Percentiles rank a stretch among this genome's conserved stretches.
phyloP scores from a whole-genome alignment of 2,888 invertebrate genomes.

The Ennomos fuscantarius region DNA sequence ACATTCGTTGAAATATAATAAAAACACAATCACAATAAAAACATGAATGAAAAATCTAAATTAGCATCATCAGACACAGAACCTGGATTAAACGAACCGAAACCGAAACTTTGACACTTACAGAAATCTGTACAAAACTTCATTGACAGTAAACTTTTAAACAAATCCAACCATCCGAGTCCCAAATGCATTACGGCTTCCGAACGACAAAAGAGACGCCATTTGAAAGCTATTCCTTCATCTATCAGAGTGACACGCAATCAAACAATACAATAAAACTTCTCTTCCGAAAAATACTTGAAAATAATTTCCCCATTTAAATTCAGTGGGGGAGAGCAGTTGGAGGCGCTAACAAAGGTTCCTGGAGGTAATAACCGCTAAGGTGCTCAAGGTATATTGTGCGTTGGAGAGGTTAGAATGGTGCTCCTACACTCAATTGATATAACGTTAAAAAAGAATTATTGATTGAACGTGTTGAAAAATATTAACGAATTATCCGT shows the following conservation, averaged over 20 bases:
- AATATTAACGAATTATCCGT: too few relatives aligned
- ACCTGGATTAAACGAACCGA: constrained; percentile 5
- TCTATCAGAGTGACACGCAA: constrained; percentile 83
- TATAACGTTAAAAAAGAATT: too few relatives aligned
- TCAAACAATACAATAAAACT: constrained; percentile 85
- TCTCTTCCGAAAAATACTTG: constrained; percentile 82
- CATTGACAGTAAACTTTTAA: constrained; percentile 71
- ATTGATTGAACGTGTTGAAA: too few relatives aligned
- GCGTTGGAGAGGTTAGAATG: constrained; percentile 62
- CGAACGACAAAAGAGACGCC: constrained; percentile 69
- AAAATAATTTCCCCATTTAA: constrained; percentile 84
- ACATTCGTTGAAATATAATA: background rate
- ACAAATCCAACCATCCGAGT: constrained; percentile 75
- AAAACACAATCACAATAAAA: background rate
- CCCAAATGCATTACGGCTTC: constrained; percentile 68
- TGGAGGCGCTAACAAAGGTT: constrained; percentile 74
- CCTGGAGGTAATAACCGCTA: constrained; percentile 68
- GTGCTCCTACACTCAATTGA: too few relatives aligned
- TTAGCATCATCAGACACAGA: constrained; percentile 13
- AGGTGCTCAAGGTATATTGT: constrained; percentile 69
- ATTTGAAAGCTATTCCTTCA: constrained; percentile 77
- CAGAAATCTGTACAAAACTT: constrained; percentile 27
- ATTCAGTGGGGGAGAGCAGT: constrained; percentile 75
- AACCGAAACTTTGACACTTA: constrained; percentile 48
- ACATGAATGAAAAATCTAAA: background rate